phyloP scores from a whole-genome alignment of 2,797 vertebrate species.

The Numenius phaeopus region DNA sequence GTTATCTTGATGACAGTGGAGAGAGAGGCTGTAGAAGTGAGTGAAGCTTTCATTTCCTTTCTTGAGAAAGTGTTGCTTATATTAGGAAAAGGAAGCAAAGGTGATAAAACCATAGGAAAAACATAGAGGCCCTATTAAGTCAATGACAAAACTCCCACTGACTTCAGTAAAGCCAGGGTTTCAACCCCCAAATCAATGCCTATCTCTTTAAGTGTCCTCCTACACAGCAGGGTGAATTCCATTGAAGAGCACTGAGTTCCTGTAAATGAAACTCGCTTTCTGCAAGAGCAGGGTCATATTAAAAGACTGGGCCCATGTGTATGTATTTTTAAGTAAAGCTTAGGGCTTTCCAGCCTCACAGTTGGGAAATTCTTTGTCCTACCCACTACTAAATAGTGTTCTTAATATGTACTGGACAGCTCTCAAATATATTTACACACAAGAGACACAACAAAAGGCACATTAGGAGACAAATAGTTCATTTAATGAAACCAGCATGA shows the following conservation, averaged over 20 bases:
- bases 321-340: constrained; percentile 55
- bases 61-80: constrained; percentile 63
- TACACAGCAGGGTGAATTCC: constrained; percentile 74
- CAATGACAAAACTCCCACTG: constrained; percentile 36
- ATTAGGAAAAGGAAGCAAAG: constrained; percentile 41
- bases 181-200: constrained; percentile 43
- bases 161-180: constrained; percentile 36
- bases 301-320: constrained; percentile 38
- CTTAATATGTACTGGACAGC: constrained; percentile 58
- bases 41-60: constrained; percentile 67
- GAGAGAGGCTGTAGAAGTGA: constrained; percentile 54
- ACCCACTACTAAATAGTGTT: constrained; percentile 40
- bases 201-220: constrained; percentile 74
- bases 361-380: constrained; percentile 66
- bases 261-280: constrained; percentile 67
- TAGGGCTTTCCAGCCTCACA: constrained; percentile 62
- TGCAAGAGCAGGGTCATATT: constrained; percentile 65
- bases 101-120: constrained; percentile 50
- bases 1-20: constrained; percentile 35
- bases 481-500: constrained; percentile 77
- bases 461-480: constrained; percentile 75
- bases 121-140: neutral
- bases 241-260: constrained; percentile 71
- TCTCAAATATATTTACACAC: constrained; percentile 63
- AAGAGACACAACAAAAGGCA: constrained; percentile 76